Conservation (phyloP, 53 echinoderm and acorn worm genomes). For the Paelopatides confundens region DNA sequence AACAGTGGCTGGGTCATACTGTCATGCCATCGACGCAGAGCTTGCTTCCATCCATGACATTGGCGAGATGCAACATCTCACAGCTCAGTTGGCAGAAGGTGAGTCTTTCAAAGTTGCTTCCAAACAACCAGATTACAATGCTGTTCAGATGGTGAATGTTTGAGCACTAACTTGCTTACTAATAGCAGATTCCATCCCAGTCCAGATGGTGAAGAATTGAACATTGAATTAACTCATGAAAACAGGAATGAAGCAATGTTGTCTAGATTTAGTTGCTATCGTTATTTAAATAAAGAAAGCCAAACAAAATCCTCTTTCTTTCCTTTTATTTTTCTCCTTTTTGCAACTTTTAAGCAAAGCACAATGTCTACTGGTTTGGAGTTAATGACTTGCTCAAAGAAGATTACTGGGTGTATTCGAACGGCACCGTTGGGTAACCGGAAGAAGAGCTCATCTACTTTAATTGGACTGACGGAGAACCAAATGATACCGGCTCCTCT, state of each 20-base stretch:
- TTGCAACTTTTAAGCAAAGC: neutral
- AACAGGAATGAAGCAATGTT: too few relatives aligned
- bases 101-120: too few relatives aligned
- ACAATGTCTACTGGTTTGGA: conserved; percentile 69
- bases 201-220: too few relatives aligned
- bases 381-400: conserved; percentile 60
- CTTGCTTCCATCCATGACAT: conserved; percentile 62
- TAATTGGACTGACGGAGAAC: conserved; percentile 73
- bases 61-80: conserved; percentile 59
- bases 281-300: too few relatives aligned
- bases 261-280: too few relatives aligned
- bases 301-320: too few relatives aligned
- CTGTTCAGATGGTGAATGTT: too few relatives aligned
- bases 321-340: too few relatives aligned
- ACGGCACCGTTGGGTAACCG: conserved; percentile 35
- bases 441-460: conserved; percentile 42
- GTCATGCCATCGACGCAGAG: conserved; percentile 46
- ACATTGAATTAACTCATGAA: too few relatives aligned
- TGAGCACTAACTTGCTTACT: too few relatives aligned
- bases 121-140: too few relatives aligned
- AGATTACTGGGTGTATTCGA: conserved; percentile 61
- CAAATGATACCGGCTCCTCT: conserved; percentile 52
- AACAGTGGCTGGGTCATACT: conserved; percentile 44
- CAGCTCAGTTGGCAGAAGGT: conserved; percentile 30
- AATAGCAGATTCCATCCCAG: too few relatives aligned